phyloP scores from a whole-genome alignment of 2,888 invertebrate genomes.

The Cryptosula pallasiana region DNA sequence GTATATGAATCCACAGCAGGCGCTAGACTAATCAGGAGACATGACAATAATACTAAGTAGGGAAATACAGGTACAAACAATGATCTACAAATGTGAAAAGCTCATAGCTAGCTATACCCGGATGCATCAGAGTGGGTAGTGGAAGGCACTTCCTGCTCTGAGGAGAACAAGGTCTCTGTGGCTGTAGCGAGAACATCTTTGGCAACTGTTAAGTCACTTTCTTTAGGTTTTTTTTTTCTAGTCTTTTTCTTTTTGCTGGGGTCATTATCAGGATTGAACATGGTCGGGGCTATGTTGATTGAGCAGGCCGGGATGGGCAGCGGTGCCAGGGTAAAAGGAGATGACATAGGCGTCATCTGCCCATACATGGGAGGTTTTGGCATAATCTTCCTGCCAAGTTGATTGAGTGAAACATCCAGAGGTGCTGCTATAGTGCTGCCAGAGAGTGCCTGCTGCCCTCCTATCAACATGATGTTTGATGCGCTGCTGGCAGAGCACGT shows the following conservation, averaged over 20 bases:
- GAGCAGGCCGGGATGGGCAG: not conserved
- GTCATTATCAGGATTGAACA: not conserved
- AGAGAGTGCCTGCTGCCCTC: not conserved
- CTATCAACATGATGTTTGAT: not conserved
- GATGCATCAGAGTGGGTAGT: not conserved
- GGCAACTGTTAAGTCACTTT: not conserved
- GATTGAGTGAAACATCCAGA: not conserved
- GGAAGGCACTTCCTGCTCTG: not conserved
- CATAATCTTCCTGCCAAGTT: conserved; percentile 1
- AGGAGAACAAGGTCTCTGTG: not conserved
- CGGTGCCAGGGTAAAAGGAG: not conserved
- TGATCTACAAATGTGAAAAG: too few species aligned
- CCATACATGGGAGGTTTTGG: conserved; percentile 12
- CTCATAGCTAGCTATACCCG: too few species aligned
- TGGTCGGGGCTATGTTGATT: not conserved
- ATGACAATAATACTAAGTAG: too few species aligned
- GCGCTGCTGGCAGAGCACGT: not conserved
- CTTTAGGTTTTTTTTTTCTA: not conserved
- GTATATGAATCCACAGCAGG: too few species aligned
- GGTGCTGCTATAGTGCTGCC: not conserved
- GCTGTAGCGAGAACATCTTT: conserved; percentile 3
- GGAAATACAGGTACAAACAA: too few species aligned
- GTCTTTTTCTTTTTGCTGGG: not conserved
- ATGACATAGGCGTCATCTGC: not conserved
- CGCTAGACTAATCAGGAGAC: too few species aligned